Percentiles rank a stretch among this genome's conserved stretches.
phyloP scores from a whole-genome alignment of 2,797 vertebrate species.

The Limnodromus scolopaceus region DNA sequence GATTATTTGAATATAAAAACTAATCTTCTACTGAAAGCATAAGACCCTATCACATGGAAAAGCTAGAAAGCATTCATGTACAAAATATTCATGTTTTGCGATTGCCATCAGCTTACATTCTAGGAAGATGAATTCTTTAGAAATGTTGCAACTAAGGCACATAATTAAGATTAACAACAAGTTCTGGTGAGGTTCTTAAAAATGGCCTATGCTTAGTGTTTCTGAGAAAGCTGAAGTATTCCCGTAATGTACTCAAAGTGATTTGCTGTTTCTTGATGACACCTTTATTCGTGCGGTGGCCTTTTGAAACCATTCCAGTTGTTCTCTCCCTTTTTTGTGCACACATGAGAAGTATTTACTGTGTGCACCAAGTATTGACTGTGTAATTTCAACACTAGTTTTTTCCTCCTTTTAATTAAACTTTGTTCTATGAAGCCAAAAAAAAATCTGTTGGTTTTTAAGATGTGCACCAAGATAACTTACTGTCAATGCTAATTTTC shows the following conservation, averaged over 20 bases:
- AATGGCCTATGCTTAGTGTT: neutral
- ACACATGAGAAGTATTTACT: neutral
- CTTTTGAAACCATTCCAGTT: slow-evolving; percentile 43
- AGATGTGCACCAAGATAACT: neutral
- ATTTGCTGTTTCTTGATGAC: slow-evolving; percentile 40
- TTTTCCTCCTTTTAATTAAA: neutral
- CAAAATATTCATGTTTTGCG: neutral
- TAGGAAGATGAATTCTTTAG: no score
- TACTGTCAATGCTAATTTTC: neutral
- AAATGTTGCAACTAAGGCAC: neutral
- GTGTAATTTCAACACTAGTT: accelerated
- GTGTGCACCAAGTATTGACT: neutral
- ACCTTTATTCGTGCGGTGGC: slow-evolving; percentile 11
- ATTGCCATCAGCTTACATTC: neutral
- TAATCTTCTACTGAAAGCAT: neutral
- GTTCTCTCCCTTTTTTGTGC: neutral
- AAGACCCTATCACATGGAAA: neutral
- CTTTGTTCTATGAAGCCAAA: neutral
- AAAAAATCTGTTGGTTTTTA: neutral
- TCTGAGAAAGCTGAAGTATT: slow-evolving; percentile 53
- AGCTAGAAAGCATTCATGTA: neutral
- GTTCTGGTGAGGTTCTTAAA: slow-evolving; percentile 26
- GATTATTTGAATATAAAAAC: slow-evolving; percentile 8
- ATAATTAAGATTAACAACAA: slow-evolving; percentile 39
- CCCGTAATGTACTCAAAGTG: neutral